A percentile compares a stretch with the other conserved stretches of the same genome.
Evolutionary conservation across 2,888 invertebrate species (phyloP).

Genomic region (Scaptomyza polygonia): DNA sequence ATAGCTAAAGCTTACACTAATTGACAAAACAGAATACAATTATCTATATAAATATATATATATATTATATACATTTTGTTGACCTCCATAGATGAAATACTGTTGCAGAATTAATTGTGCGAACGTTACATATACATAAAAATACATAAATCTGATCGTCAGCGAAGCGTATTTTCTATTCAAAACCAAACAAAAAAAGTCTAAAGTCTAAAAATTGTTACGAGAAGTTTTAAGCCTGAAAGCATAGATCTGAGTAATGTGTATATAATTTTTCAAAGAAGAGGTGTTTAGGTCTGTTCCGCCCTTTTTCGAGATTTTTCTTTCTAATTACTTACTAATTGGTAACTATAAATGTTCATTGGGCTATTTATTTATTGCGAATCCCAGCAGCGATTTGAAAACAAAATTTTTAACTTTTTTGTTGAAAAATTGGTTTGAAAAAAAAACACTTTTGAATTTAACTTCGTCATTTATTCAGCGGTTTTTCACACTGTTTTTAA

Average conservation of each 20-base stretch:
- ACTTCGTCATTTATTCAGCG: no score
- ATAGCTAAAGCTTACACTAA: not conserved
- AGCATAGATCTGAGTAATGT: not conserved
- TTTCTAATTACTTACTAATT: slow-evolving; percentile 4
- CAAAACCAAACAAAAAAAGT: not conserved
- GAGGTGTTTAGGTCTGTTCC: not conserved
- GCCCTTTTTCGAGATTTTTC: not conserved
- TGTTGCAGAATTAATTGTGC: slow-evolving; percentile 14
- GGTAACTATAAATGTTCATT: not conserved
- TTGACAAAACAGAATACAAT: slow-evolving; percentile 7
- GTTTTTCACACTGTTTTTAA: no score
- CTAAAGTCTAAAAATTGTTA: not conserved
- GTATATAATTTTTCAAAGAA: slow-evolving; percentile 2
- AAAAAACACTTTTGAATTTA: no score
- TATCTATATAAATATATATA: not conserved
- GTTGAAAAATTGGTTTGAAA: no score
- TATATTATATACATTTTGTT: not conserved
- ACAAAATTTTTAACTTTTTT: no score
- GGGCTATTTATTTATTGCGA: not conserved
- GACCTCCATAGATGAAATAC: slow-evolving; percentile 9
- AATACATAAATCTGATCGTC: not conserved
- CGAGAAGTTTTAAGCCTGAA: not conserved
- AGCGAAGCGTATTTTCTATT: slow-evolving; percentile 6
- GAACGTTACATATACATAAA: not conserved
- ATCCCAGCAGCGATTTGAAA: not conserved